These are phyloP conservation scores for Microctenopoma stevenorrisi DNA, from an alignment of 2,797 vertebrate species.

Conservation along the genomic window DNA sequence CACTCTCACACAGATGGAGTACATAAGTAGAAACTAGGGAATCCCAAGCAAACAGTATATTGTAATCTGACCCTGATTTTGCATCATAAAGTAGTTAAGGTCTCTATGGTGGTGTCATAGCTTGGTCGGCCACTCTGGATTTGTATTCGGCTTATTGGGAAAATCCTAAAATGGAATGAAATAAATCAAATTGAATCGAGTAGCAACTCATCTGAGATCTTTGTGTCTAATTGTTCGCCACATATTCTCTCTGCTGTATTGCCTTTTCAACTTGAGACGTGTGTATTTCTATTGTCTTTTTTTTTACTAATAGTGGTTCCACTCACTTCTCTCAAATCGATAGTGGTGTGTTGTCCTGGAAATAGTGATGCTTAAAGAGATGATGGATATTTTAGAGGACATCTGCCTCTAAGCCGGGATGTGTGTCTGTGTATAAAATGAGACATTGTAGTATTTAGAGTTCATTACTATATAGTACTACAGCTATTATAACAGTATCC, in stretches of 20 bases:
- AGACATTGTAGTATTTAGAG: conserved; percentile 18
- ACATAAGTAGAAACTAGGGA: conserved; percentile 29
- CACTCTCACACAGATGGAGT: conserved; percentile 25
- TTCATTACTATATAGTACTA: conserved; percentile 26
- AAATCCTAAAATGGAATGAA: conserved; percentile 33
- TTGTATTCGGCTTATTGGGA: conserved; percentile 32
- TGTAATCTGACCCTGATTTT: conserved; percentile 32
- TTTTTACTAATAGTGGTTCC: conserved; percentile 45
- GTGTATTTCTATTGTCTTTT: conserved; percentile 43
- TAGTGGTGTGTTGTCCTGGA: conserved; percentile 58
- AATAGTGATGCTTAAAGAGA: conserved; percentile 54
- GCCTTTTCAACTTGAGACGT: conserved; percentile 55
- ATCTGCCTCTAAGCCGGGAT: conserved; percentile 18
- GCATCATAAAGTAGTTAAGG: conserved; percentile 19
- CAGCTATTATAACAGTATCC: conserved; percentile 18
- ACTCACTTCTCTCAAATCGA: conserved; percentile 55
- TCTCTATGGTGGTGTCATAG: conserved; percentile 32
- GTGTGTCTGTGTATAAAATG: conserved; percentile 16
- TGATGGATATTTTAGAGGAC: conserved; percentile 36
- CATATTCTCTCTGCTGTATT: conserved; percentile 46
- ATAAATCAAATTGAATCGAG: conserved; percentile 27
- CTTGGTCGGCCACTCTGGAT: conserved; percentile 22
- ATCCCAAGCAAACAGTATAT: conserved; percentile 36
- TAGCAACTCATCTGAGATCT: conserved; percentile 55
- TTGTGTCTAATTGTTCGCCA: conserved; percentile 52